A percentile compares a stretch with the other conserved stretches of the same genome.
These are phyloP conservation scores for Lingula anatina DNA, from an alignment of 2,888 invertebrate species.

Conservation along the genomic window DNA sequence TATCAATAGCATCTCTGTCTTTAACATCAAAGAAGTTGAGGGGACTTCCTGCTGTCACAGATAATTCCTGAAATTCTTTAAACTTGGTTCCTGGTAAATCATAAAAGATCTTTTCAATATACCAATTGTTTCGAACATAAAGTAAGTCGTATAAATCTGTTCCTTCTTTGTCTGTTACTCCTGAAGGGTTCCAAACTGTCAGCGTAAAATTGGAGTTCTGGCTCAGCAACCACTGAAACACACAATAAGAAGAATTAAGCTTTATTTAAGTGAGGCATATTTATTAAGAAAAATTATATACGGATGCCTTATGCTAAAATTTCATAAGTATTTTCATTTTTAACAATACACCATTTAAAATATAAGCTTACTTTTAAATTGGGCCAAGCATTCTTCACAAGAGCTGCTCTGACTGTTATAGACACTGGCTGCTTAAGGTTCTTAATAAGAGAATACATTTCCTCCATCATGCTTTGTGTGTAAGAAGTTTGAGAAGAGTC, in stretches of 20 bases:
- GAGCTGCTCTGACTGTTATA: constrained; percentile 7
- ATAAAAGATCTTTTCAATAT: constrained; percentile 15
- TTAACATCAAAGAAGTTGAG: not conserved
- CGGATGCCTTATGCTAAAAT: too few species aligned
- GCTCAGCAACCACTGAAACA: constrained; percentile 18
- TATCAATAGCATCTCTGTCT: constrained; percentile 33
- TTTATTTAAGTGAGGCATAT: too few species aligned
- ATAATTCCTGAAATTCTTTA: constrained; percentile 12
- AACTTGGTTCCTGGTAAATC: constrained; percentile 16
- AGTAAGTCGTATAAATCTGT: constrained; percentile 15
- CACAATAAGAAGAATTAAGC: too few species aligned
- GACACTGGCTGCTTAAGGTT: constrained; percentile 15
- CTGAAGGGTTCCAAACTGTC: constrained; percentile 12
- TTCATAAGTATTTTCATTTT: too few species aligned
- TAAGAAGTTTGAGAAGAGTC: constrained; percentile 18
- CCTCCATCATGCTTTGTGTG: constrained; percentile 59
- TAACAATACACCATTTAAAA: too few species aligned
- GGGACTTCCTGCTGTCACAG: constrained; percentile 19
- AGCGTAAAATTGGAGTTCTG: constrained; percentile 12
- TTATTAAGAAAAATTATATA: too few species aligned
- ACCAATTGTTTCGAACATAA: constrained; percentile 20
- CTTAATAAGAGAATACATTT: constrained; percentile 27
- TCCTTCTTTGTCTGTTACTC: constrained; percentile 4
- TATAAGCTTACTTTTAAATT: too few species aligned
- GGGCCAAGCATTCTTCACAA: constrained; percentile 14